Evolutionary conservation across 92 coral and sea anemone species (phyloP), one percentile per base, ranked within the genome.

Genomic region (Porites rus): DNA sequence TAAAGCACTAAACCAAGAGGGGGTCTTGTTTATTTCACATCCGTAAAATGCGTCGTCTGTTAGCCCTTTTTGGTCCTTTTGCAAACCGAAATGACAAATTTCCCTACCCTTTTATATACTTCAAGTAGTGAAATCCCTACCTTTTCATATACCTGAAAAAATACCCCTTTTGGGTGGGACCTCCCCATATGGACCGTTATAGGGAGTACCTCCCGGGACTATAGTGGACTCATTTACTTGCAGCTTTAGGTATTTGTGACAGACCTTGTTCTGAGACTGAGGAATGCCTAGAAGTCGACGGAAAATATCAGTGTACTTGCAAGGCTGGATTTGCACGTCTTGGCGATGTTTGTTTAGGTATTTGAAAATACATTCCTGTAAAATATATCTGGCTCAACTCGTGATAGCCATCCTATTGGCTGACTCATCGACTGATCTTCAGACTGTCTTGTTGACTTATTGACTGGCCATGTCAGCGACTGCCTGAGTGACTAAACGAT

Each of bases 321-420:
- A 88, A 38, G 69, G 19, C 65, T 65, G 92, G 92, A 50, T 83
- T 83, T 69, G 76, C 81, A 8, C 76, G 84, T n/a, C 61, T 67
- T 25, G 92, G 78, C 9, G 73, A 69, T 18, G 24, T 59, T 43
- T 88, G 92, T 65, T 71, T 50, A 74, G 92, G 92, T 88, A 81
- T n/a, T 6, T 25, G 1, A 21, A 3, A 75, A 53, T 75, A 51
- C 24, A 19, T 38, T 38, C 46, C 46, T 38, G 46, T 38, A 6
- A 38, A 38, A 38, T 4, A 38, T 4, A 38, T 38, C 46, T 38
- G 46, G 46, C 46, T 38, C 13, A 8, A 3, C 7, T 6, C 43
- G n/a, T 9, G 11, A 21, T n/a, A 11, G 53, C 50, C 21, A 46
- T 19, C 63, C 13, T 17, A 19, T 61, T 51, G 78, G 53, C 10